Evolutionary conservation across 2,888 invertebrate species (phyloP), one percentile per base, ranked within the genome.

Genomic region (Euplexia lucipara): DNA sequence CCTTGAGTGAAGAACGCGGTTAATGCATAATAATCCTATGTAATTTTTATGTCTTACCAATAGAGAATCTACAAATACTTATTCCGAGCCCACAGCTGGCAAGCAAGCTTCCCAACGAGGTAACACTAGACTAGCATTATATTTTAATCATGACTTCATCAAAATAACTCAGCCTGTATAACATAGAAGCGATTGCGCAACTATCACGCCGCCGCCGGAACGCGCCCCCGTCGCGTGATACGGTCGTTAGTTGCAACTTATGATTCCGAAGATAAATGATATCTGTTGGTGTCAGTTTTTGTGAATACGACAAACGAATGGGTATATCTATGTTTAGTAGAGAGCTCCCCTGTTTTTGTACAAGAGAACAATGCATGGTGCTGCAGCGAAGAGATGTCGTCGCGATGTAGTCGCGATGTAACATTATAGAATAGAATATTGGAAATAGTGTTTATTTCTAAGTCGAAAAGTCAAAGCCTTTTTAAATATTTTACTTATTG

Each of bases 261-360:
- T 72, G 79, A 81, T 65, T 45, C 63, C 41, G 59, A 71, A 74
- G 84, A 83, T 82, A 79, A 82, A 85, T 85, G 69, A 76, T 82
- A 73, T 81, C 82, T 83, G 82, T 73, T 62, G 81, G 59, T 70
- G 78, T 66, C 80, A 70, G 75, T 83, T 74, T 82, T 82, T 84
- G 75, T 75, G 62, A 57, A 70, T 53, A 62, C 77, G 60, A 44
- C 64, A 75, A 58, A 49, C 56, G 44, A 63, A 61, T 52, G 53
- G 32, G 20, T 26, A 58, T 18, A 58, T 18, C 45, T 57, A 60
- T 4, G 37, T 44, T 35, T n/a, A 67, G 20, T 49, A 12, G 45
- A 16, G 10, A 52, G 12, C 48, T 9, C 39, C 32, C 10, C 37
- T 35, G 48, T 66, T 78, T 70, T 79, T 79, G 52, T 56, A 47